These are phyloP conservation scores for Diorhabda elongata DNA, from an alignment of 1,140 invertebrate genomes.

Conservation along the genomic window DNA sequence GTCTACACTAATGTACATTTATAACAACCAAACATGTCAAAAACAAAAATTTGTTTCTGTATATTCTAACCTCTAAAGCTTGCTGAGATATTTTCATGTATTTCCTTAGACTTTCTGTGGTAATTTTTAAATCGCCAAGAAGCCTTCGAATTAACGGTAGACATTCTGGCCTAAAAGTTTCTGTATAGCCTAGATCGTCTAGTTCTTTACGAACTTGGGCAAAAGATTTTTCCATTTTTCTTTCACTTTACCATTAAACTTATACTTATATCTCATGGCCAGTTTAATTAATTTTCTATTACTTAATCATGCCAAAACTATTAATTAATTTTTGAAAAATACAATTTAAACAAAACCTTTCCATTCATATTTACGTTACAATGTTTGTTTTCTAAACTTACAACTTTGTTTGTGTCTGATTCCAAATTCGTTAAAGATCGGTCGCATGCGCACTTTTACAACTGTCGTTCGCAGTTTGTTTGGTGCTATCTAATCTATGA, in stretches of 20 bases:
- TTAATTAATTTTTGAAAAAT: too few relatives aligned
- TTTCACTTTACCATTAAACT: neutral
- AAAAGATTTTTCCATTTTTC: constrained; percentile 48
- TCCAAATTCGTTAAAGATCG: too few relatives aligned
- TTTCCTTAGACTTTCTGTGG: constrained; percentile 72
- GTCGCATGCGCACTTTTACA: too few relatives aligned
- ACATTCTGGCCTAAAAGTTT: constrained; percentile 66
- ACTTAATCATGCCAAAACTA: too few relatives aligned
- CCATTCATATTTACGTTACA: too few relatives aligned
- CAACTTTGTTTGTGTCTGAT: too few relatives aligned
- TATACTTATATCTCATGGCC: neutral
- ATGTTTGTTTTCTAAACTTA: too few relatives aligned
- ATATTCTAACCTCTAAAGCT: constrained; percentile 52
- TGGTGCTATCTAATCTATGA: too few relatives aligned
- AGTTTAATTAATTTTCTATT: too few relatives aligned
- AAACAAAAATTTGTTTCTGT: neutral
- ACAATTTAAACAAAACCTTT: too few relatives aligned
- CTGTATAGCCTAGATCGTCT: constrained; percentile 69
- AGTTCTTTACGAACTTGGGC: constrained; percentile 56
- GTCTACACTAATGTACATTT: too few relatives aligned
- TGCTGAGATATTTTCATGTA: constrained; percentile 69
- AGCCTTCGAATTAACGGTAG: constrained; percentile 71
- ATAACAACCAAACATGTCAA: neutral
- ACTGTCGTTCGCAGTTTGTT: too few relatives aligned
- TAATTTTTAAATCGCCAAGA: constrained; percentile 70